Conservation (phyloP, 2,888 invertebrate species). For the Scaeva pyrastri region DNA sequence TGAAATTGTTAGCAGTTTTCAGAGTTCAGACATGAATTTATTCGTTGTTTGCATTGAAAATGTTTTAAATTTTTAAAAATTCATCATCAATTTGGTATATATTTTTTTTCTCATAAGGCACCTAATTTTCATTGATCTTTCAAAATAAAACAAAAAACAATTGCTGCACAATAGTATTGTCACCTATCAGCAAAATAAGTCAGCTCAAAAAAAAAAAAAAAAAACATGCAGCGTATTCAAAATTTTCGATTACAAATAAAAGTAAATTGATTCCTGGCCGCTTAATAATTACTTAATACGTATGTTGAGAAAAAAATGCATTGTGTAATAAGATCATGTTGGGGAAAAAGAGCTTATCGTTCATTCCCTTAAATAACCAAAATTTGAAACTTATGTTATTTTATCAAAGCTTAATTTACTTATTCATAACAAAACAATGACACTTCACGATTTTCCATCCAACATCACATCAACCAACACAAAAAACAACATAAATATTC, state of each 20-base stretch:
- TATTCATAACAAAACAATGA: neutral
- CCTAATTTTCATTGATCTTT: neutral
- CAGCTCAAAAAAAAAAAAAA: constrained; percentile 1
- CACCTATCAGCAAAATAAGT: neutral
- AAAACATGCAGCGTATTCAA: neutral
- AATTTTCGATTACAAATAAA: neutral
- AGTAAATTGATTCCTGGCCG: neutral
- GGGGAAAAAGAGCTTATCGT: neutral
- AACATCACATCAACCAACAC: constrained; percentile 45
- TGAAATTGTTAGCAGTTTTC: no score
- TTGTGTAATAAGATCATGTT: neutral
- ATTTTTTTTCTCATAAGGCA: no score
- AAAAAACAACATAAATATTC: neutral
- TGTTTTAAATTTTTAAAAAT: no score
- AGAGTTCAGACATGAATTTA: no score
- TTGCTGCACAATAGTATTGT: neutral
- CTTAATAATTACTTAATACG: neutral
- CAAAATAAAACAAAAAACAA: neutral
- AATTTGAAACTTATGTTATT: neutral
- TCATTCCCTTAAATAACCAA: neutral
- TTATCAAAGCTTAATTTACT: neutral
- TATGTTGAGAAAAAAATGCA: neutral
- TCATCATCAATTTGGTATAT: no score
- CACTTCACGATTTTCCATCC: constrained; percentile 32
- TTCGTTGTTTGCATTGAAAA: no score